Conservation (phyloP, 2,797 vertebrate species). For the Schizothorax lantsangensis region DNA sequence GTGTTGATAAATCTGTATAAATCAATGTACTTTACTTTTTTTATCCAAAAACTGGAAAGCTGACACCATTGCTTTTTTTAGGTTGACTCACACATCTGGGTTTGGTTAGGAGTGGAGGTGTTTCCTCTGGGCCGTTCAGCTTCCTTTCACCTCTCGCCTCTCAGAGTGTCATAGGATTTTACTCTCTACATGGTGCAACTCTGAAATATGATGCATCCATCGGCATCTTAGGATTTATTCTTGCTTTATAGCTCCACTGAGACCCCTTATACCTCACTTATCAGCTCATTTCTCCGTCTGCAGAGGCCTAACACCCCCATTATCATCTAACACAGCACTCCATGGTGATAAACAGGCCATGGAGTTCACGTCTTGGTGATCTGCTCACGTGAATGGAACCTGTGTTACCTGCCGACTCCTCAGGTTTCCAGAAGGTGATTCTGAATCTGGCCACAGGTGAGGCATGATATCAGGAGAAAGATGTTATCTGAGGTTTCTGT, state of each 20-base stretch:
- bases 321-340: conserved; percentile 33
- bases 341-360: conserved; percentile 43
- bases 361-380: conserved; percentile 36
- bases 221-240: conserved; percentile 42
- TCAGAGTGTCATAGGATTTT: conserved; percentile 14
- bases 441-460: conserved; percentile 12
- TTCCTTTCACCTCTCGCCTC: conserved; percentile 52
- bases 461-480: conserved; percentile 54
- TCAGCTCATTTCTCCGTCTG: conserved; percentile 51
- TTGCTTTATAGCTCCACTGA: conserved; percentile 50
- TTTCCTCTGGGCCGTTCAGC: conserved; percentile 46
- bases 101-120: conserved; percentile 64
- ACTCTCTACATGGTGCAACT: conserved; percentile 39
- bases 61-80: conserved; percentile 32
- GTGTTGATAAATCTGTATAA: neutral
- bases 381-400: conserved; percentile 31
- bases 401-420: conserved; percentile 37
- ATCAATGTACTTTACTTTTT: neutral
- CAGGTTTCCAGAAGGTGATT: conserved; percentile 8
- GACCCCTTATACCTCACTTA: conserved; percentile 50
- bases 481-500: conserved; percentile 60
- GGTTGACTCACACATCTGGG: conserved; percentile 71
- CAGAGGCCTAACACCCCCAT: conserved; percentile 38
- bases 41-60: neutral
- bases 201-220: conserved; percentile 53